Base-by-base conservation (phyloP, 2,797 vertebrate genomes). In the Cryptoprocta ferox region DNA sequence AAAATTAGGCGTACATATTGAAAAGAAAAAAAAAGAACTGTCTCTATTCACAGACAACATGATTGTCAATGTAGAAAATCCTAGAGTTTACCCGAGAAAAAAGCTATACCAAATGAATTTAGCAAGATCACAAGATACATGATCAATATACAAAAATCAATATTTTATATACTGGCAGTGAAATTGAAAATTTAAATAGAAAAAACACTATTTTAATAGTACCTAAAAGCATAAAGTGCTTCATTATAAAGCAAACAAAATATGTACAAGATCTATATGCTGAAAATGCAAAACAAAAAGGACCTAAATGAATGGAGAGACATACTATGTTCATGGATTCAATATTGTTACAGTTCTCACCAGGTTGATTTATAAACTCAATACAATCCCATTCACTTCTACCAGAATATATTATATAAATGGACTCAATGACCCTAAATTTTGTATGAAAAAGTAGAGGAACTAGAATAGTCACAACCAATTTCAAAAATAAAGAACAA, bases 111-210 rank as follows among this genome's bases (percentile, higher is more conserved):
- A 71, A 30, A 12, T 61, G 39, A 83, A 35, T 88, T 87, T 76
- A 87, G 26, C 48, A 88, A 97, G 56, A 89, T 65, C 59, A 96
- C 32, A 90, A 32, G 39, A 63, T 76, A 75, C 7, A 68, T n/a
- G 18, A 82, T 76, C 50, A 76, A 50, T 45, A 90, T 32, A 66
- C 7, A 90, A 78, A 96, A 93, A n/a, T 42, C 42, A 89, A 75
- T 70, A 78, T 66, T 75, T 82, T 84, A 80, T 28, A 80, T 83
- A 42, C 4, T 75, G 39, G 30, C 32, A 95, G 84, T 66, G 53
- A 94, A 86, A 78, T n/a, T 82, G 37, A 61, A 94, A 88, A 76
- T 53, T 70, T 9, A 94, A 50, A 75, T 61, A 4, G 19, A 75
- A 87, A 83, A 48, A 45, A 37, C 71, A 48, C 16, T 80, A 84